These are phyloP conservation scores for Denticeps clupeoides DNA, from an alignment of 2,797 vertebrate species.

Conservation along the genomic window DNA sequence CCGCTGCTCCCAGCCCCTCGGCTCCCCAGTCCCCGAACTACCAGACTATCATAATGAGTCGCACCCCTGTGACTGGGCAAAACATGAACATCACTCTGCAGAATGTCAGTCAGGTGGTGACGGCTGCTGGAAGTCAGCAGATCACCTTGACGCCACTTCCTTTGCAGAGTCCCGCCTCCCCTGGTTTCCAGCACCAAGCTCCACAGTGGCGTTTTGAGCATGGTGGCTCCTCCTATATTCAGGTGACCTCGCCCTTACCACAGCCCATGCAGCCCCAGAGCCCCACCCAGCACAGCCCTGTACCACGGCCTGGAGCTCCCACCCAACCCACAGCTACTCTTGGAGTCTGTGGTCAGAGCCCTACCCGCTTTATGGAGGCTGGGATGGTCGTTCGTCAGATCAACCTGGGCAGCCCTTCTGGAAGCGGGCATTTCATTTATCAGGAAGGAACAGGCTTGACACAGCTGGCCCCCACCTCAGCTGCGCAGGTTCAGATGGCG, in stretches of 20 bases:
- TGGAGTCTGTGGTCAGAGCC: conserved; percentile 83
- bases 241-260: conserved; percentile 83
- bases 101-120: conserved; percentile 77
- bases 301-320: conserved; percentile 67
- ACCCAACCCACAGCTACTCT: conserved; percentile 47
- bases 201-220: conserved; percentile 87
- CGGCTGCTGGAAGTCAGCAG: conserved; percentile 72
- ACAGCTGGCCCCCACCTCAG: conserved; percentile 69
- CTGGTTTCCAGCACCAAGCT: conserved; percentile 82
- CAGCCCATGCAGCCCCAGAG: conserved; percentile 89
- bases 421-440: conserved; percentile 81
- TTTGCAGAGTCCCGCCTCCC: conserved; percentile 80
- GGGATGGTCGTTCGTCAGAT: conserved; percentile 86
- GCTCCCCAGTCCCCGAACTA: conserved; percentile 92
- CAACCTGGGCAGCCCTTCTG: conserved; percentile 72
- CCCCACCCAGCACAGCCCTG: conserved; percentile 83
- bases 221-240: conserved; percentile 82
- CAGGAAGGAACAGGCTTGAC: conserved; percentile 78
- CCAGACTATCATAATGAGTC: conserved; percentile 89
- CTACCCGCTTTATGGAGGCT: conserved; percentile 81
- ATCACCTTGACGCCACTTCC: conserved; percentile 84
- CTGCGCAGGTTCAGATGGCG: conserved; percentile 74
- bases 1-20: conserved; percentile 82
- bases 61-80: conserved; percentile 77
- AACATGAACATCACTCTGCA: conserved; percentile 94